Evolutionary conservation across 1,140 invertebrate species (phyloP).

Genomic region (Colletes gigas): DNA sequence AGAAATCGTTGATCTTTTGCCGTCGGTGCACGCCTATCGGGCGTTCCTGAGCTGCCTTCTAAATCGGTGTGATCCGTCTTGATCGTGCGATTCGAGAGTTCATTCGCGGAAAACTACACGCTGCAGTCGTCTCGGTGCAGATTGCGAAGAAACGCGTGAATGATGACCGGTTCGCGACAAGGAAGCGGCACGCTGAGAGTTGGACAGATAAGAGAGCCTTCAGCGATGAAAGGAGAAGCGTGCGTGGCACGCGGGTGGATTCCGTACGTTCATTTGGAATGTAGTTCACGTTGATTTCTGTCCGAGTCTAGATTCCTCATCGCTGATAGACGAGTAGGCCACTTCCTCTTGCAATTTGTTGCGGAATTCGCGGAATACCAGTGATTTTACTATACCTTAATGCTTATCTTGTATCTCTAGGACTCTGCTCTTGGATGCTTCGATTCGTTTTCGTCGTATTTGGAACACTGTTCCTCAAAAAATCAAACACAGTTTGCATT

Average conservation of each 20-base stretch:
- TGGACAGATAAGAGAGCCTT: slow-evolving; percentile 9
- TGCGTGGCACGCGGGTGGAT: not conserved
- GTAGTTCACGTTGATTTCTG: slow-evolving; percentile 8
- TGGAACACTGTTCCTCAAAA: too few species aligned
- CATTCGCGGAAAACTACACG: slow-evolving; percentile 10
- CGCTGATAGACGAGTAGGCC: not conserved
- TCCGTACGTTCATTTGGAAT: not conserved
- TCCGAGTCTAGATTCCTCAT: not conserved
- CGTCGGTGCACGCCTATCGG: slow-evolving; percentile 24
- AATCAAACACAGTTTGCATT: too few species aligned
- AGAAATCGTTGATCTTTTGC: slow-evolving; percentile 19
- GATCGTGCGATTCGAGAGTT: slow-evolving; percentile 18
- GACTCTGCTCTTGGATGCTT: too few species aligned
- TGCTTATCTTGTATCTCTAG: not conserved
- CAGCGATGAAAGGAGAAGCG: slow-evolving; percentile 19
- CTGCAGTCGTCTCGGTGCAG: not conserved
- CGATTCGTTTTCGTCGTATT: too few species aligned
- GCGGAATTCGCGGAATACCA: not conserved
- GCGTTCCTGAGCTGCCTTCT: not conserved
- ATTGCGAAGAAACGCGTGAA: slow-evolving; percentile 36
- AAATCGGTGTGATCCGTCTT: slow-evolving; percentile 29
- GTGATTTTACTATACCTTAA: not conserved
- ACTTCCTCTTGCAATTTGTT: not conserved
- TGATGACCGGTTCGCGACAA: slow-evolving; percentile 40
- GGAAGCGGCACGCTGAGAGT: not conserved